Evolutionary conservation across 2,797 vertebrate genomes (phyloP).

Genomic region (Pempheris klunzingeri): DNA sequence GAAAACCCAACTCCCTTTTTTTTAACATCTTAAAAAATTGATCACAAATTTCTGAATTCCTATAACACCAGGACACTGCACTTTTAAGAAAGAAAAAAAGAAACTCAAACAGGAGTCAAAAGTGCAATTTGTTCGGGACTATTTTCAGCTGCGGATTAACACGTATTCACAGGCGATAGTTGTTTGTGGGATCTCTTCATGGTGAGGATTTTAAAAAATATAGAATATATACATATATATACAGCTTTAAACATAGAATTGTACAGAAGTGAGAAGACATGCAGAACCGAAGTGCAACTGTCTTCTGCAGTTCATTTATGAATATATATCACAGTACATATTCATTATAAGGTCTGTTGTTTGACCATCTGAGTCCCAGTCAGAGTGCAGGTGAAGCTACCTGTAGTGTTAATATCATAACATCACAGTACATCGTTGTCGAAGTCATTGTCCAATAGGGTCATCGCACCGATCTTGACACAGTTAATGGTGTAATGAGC

Average conservation of each 20-base stretch:
- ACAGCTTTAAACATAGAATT: neutral
- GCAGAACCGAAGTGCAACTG: no score
- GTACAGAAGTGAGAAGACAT: neutral
- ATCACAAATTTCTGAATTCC: no score
- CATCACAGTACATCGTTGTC: no score
- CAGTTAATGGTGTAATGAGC: neutral
- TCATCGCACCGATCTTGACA: neutral
- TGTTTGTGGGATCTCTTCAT: neutral
- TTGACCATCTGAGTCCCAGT: no score
- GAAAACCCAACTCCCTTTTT: no score
- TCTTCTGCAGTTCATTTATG: no score
- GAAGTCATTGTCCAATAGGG: no score
- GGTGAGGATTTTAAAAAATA: neutral
- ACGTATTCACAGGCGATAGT: neutral
- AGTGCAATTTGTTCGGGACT: neutral
- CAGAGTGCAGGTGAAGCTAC: no score
- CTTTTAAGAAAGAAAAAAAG: neutral
- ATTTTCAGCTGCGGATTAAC: neutral
- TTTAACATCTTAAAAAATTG: no score
- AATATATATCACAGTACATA: no score
- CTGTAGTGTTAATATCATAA: neutral
- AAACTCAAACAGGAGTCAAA: neutral
- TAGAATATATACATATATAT: neutral
- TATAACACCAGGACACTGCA: no score
- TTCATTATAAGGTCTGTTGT: no score